These are phyloP conservation scores for Dermatemys mawii DNA, from an alignment of 2,113 vertebrate genomes.

Conservation along the genomic window DNA sequence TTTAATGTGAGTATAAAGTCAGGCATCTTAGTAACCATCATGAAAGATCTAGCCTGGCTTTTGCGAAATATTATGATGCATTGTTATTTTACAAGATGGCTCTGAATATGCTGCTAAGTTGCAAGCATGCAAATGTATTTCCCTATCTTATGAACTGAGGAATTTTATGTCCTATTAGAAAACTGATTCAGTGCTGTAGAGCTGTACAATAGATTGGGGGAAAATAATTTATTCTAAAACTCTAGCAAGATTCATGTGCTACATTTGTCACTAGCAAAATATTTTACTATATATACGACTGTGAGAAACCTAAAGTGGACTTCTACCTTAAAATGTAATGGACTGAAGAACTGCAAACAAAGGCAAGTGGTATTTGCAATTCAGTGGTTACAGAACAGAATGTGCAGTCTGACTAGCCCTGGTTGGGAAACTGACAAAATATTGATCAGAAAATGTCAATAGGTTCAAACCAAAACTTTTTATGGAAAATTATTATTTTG, in stretches of 20 bases:
- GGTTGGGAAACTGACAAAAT: not conserved
- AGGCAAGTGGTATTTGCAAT: not conserved
- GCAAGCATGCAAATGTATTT: not conserved
- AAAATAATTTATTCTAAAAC: not conserved
- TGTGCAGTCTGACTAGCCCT: not conserved
- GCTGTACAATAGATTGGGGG: not conserved
- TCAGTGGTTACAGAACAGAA: not conserved
- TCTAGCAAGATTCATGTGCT: not conserved
- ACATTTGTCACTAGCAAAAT: not conserved
- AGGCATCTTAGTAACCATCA: not conserved
- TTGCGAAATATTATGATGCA: slow-evolving; percentile 2
- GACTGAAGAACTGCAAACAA: not conserved
- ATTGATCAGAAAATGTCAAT: not conserved
- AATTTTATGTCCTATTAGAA: slow-evolving; percentile 16
- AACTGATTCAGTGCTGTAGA: not conserved
- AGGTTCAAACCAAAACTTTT: not conserved
- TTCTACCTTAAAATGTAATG: not conserved
- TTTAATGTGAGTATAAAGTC: not conserved
- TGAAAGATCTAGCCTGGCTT: not conserved
- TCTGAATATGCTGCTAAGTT: not conserved
- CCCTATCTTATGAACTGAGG: not conserved
- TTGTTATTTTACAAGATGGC: not conserved
- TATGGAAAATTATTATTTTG: not conserved
- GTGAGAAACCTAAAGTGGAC: not conserved
- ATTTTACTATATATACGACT: not conserved